Evolutionary conservation across 2,888 invertebrate genomes (phyloP), one percentile per base, ranked within the genome.

Genomic region (Lithosia quadra): DNA sequence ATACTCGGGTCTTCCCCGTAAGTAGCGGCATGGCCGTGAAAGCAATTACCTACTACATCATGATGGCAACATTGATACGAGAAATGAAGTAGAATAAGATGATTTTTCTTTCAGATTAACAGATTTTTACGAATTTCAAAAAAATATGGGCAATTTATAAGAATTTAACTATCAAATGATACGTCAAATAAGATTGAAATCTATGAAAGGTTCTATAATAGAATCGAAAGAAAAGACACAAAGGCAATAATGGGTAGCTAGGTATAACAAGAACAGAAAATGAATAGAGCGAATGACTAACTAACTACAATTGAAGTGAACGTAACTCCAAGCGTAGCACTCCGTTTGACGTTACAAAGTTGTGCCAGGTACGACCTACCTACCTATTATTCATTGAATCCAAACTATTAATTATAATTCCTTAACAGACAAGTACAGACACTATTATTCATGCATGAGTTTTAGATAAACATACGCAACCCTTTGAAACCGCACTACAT

Each of bases 361-460:
- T 24, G 24, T 24, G 7, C 22, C 22, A 56, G 56, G 56, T 4
- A 56, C 24, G 56, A 24, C 13, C 56, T 24, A 56, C 24, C 15
- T 56, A 18, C 56, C 28, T 56, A 56, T 18, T 60, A 24, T 22
- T 60, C 15, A n/a, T 63, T 33, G 34, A 53, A 33, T 55, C 9
- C 4, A 34, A 63, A 22, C 4, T 21, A 63, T 55, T 63, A 55
- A 34, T 24, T 53, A 36, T 55, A 34, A 36, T 63, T 55, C 33
- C 21, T 63, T 18, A 49, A 33, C 28, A 55, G 55, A 34, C 34
- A 55, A 34, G 49, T 22, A 22, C 4, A 22, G 18, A 43, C 18
- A 57, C 57, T 28, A 39, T 36, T 24, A 39, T 24, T 65, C 43
- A 58, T 49, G 58, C 33, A 21, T 58, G 39, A 33, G 24, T 57